Evolutionary conservation across 2,113 vertebrate genomes (phyloP).

Genomic region (Copsychus sechellarum): DNA sequence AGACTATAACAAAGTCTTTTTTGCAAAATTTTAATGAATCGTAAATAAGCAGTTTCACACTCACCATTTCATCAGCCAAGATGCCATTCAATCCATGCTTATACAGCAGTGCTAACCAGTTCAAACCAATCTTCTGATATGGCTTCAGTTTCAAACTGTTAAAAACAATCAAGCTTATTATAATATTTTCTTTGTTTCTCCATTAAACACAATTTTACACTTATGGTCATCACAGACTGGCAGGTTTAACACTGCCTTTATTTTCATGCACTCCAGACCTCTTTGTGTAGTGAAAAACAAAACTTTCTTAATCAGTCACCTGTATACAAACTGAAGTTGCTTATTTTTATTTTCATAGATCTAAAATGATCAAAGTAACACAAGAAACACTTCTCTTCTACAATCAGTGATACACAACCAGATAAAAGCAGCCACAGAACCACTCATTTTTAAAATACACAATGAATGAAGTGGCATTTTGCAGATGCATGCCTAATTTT

Average conservation of each 20-base stretch:
- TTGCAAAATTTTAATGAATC: accelerated
- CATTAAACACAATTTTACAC: not conserved
- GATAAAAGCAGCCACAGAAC: not conserved
- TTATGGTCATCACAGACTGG: not conserved
- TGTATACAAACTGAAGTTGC: not conserved
- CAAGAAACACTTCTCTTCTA: not conserved
- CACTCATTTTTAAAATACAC: not conserved
- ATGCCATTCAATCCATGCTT: conserved; percentile 93
- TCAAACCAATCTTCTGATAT: conserved; percentile 94
- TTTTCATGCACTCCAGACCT: not conserved
- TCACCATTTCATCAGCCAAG: conserved; percentile 98
- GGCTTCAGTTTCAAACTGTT: conserved; percentile 88
- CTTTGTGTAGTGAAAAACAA: accelerated
- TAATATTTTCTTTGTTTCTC: not conserved
- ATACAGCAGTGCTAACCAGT: conserved; percentile 92
- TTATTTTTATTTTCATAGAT: not conserved
- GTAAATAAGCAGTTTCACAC: not conserved
- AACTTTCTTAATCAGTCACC: not conserved
- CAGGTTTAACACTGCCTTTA: not conserved
- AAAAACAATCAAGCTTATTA: conserved; percentile 19
- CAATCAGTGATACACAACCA: not conserved
- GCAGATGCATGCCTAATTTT: not conserved
- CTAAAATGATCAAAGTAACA: not conserved
- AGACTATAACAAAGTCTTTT: not conserved
- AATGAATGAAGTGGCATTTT: not conserved